Base-by-base conservation (phyloP, 2,797 vertebrate species). In the Gallinago nigripennis region DNA sequence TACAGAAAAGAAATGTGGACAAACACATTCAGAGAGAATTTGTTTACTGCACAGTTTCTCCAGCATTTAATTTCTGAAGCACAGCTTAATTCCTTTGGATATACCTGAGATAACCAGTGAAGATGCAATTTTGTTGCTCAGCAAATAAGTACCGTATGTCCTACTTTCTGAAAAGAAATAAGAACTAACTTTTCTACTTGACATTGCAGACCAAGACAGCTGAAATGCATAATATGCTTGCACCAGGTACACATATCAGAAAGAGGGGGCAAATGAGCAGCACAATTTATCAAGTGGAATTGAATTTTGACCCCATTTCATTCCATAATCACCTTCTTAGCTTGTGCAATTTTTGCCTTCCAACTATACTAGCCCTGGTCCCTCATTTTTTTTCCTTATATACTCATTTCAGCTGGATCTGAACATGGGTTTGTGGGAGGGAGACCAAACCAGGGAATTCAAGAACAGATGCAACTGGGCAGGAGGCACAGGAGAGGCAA, bases 201-300 rank as follows among this genome's bases (percentile, higher is more conserved):
- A 39, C 35, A 20, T 12, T 82, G 45, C 37, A 90, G 60, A 68
- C 28, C 16, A 84, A 39, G 8, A 56, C 15, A 76, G 17, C 16
- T 82, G 31, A 48, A 90, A 68, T 2, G 9, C 16, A 6, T 18
- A 54, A 31, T 12, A 53, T 28, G 6, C n/a, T 64, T 41, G 19
- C 21, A 61, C 12, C 20, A 66, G 12, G 12, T 58, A 19, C 28
- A 46, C 7, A 43, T 5, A 12, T 16, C 21, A 79, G 48, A 84
- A 89, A 78, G 46, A 77, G 13, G 8, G 2, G 7, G 8, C 2
- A 87, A 87, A 58, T 4, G 9, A 71, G 8, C 0, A 0, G 3
- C 16, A 39, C 9, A 8, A 43, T 21, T 64, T 56, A 43, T 33
- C 25, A 81, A 53, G 3, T 37, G 5, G 16, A 77, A 77, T 23